Conservation (phyloP, 2,113 vertebrate genomes). For the Chlorocebus sabaeus region DNA sequence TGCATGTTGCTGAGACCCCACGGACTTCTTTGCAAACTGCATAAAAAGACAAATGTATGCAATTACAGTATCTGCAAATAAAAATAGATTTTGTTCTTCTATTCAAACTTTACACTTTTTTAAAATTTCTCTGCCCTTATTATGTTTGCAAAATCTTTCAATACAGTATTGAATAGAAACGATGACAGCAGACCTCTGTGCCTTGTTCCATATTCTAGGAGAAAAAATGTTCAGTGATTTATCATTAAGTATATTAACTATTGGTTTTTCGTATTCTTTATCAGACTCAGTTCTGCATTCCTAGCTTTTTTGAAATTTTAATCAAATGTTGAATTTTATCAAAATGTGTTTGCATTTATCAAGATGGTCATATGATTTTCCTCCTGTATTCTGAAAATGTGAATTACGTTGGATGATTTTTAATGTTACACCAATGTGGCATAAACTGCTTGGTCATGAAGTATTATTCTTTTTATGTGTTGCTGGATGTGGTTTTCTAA, state of each 20-base stretch:
- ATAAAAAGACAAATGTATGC: not conserved
- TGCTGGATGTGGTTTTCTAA: not conserved
- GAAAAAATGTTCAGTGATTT: not conserved
- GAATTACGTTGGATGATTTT: not conserved
- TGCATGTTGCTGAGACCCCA: not conserved
- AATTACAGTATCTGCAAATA: not conserved
- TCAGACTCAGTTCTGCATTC: not conserved
- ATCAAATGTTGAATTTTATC: not conserved
- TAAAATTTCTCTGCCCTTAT: not conserved
- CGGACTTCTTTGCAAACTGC: no score
- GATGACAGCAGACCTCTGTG: not conserved
- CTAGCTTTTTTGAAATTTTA: not conserved
- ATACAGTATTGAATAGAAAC: not conserved
- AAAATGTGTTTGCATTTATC: not conserved
- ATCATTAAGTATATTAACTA: not conserved
- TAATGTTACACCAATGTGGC: not conserved
- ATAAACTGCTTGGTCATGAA: not conserved
- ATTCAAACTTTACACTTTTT: not conserved
- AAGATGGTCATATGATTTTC: not conserved
- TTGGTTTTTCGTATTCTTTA: not conserved
- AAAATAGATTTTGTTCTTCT: not conserved
- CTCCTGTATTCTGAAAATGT: not conserved
- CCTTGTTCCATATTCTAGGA: not conserved
- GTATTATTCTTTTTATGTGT: not conserved
- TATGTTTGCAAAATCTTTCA: not conserved